Evolutionary conservation across 2,113 vertebrate species (phyloP).

Genomic region (Lophochroa leadbeateri): DNA sequence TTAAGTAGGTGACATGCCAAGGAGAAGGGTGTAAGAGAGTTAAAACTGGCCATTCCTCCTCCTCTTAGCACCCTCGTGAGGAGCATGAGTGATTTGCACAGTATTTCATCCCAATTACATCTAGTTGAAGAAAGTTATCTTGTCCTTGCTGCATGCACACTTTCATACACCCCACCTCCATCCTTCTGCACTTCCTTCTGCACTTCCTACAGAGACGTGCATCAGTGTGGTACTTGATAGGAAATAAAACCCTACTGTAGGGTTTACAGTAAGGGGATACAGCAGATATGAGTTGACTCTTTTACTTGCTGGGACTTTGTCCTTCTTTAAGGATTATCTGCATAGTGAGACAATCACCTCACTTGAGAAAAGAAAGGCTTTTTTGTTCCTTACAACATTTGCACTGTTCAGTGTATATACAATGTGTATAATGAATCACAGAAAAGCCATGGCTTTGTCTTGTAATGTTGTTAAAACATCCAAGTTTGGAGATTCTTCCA

Average conservation of each 20-base stretch:
- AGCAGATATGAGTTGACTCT: not conserved
- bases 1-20: not conserved
- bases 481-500: not conserved
- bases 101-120: not conserved
- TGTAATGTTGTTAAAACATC: not conserved
- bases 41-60: not conserved
- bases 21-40: not conserved
- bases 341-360: not conserved
- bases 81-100: not conserved
- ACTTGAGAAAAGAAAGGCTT: not conserved
- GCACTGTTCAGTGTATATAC: not conserved
- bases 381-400: not conserved
- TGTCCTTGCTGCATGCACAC: not conserved
- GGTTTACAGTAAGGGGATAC: not conserved
- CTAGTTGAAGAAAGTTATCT: not conserved
- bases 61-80: not conserved
- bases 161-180: not conserved
- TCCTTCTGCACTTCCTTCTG: not conserved
- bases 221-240: not conserved
- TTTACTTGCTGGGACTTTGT: not conserved
- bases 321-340: not conserved
- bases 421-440: not conserved
- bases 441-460: not conserved
- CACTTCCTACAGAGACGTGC: not conserved
- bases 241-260: not conserved